Evolutionary conservation across 30 jellyfish, hydroid and myxozoan species (phyloP).

Genomic region (Aurelia sp.): DNA sequence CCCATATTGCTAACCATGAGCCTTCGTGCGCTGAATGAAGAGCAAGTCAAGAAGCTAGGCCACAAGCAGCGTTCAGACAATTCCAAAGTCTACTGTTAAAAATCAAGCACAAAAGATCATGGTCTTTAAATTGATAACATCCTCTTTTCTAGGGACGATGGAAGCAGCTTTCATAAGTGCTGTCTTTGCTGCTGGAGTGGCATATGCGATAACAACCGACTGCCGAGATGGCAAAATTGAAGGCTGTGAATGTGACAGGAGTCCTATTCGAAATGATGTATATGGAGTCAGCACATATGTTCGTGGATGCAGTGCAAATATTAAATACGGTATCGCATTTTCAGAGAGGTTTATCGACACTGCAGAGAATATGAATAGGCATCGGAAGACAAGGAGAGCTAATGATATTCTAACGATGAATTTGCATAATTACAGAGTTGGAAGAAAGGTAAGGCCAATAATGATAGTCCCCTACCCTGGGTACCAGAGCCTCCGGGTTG

Average conservation of each 20-base stretch:
- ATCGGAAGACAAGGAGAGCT: constrained; percentile 46
- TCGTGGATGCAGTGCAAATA: constrained; percentile 73
- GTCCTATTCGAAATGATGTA: constrained; percentile 22
- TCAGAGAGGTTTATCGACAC: constrained; percentile 73
- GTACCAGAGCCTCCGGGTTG: too few relatives aligned
- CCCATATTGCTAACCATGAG: too few relatives aligned
- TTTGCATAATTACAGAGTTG: constrained; percentile 76
- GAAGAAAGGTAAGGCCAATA: constrained; percentile 50
- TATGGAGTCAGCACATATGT: constrained; percentile 42
- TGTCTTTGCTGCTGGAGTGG: constrained; percentile 77
- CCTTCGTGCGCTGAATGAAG: too few relatives aligned
- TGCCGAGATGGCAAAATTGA: constrained; percentile 73
- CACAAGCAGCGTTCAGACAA: not conserved
- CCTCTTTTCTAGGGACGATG: constrained; percentile 56
- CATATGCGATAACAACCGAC: constrained; percentile 71
- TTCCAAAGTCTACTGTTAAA: not conserved
- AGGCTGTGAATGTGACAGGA: constrained; percentile 71
- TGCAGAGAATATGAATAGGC: constrained; percentile 66
- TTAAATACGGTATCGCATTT: constrained; percentile 67
- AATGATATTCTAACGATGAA: constrained; percentile 61
- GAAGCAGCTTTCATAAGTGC: constrained; percentile 85
- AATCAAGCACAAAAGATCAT: too few relatives aligned
- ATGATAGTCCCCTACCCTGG: too few relatives aligned
- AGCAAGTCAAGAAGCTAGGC: not conserved
- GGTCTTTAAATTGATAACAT: not conserved